Evolutionary conservation across 2,888 invertebrate species (phyloP), one percentile per base, ranked within the genome.

Genomic region (Heteropelma amictum): DNA sequence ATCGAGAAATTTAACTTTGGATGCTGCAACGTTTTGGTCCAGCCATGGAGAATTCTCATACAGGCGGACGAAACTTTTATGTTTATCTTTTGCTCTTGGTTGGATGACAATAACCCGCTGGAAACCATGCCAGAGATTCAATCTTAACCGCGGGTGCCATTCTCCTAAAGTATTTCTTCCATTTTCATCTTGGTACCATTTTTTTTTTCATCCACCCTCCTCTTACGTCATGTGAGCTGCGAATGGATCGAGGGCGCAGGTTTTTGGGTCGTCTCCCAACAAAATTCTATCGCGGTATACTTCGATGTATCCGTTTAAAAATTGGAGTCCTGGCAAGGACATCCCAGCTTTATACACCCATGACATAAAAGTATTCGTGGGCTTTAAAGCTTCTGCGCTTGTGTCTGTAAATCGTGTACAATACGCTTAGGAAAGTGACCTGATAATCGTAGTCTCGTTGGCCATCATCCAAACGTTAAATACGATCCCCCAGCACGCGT

Each of bases 401-500:
- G 23, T 47, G 23, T 5, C 2, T 2, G 47, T 12, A 5, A 5
- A 23, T 51, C 28, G 28, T 38, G 28, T 42, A n/a, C 26, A 33
- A 12, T n/a, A 33, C 65, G 23, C 65, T 63, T 73, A 71, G 61
- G 33, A 58, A 47, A 63, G 56, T 45, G 69, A 71, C 73, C 71
- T 56, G 51, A 72, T 72, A 67, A 68, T 71, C 69, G 53, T 51
- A 47, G 56, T 61, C 71, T 30, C 10, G n/a, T 72, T 77, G 79
- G 79, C 72, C 40, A 54, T 38, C 35, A 40, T 79, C 79, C 79
- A 79, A 67, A 68, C 56, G 56, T 65, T 69, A 42, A 73, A 77
- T 42, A 63, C 53, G 61, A 71, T 73, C 53, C 64, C 58, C 26
- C 35, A 21, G 14, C 19, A 3, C 38, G 28, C 10, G 8, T 33